Conservation (phyloP, 2,888 invertebrate species). For the Caradrina clavipalpis region DNA sequence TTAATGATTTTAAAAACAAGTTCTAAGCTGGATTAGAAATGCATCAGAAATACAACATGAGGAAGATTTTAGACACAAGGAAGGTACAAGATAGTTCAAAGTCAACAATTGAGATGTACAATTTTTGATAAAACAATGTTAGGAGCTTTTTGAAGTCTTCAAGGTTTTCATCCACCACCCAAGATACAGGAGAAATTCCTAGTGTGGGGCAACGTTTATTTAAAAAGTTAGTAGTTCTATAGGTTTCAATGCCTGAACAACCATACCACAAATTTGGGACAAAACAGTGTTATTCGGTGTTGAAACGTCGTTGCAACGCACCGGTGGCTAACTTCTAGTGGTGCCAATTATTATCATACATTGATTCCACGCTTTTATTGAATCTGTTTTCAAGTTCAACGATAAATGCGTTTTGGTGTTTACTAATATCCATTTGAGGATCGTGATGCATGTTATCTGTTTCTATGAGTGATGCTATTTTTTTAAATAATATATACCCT, state of each 20-base stretch:
- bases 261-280: conserved; percentile 46
- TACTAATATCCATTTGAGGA: no score
- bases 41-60: not conserved
- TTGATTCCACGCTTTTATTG: not conserved
- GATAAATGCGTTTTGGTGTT: no score
- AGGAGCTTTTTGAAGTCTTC: not conserved
- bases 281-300: conserved; percentile 27
- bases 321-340: conserved; percentile 59
- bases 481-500: no score
- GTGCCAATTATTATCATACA: not conserved
- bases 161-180: not conserved
- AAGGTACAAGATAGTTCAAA: not conserved
- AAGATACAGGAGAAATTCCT: no score
- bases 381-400: no score
- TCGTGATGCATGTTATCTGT: no score
- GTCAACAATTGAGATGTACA: no score
- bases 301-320: no score
- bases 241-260: conserved; percentile 1
- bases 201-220: no score
- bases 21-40: not conserved
- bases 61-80: not conserved
- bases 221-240: not conserved
- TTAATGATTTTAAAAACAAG: not conserved
- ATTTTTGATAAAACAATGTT: no score
- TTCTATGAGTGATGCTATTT: no score